phyloP scores from a whole-genome alignment of 2,888 invertebrate genomes.

The Boloria euphrosyne region DNA sequence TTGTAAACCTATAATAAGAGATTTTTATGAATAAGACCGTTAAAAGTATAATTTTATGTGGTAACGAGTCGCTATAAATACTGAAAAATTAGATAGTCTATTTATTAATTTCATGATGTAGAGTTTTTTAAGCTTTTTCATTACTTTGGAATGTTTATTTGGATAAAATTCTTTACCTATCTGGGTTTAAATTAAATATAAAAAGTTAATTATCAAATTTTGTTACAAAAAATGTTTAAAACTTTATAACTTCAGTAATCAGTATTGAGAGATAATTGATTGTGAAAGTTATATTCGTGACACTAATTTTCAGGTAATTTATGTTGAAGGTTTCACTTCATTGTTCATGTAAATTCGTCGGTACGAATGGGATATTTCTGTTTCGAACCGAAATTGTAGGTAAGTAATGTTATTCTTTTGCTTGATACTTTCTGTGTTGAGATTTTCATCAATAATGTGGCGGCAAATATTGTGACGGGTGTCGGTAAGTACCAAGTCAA shows the following conservation, averaged over 20 bases:
- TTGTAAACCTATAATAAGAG: too few species aligned
- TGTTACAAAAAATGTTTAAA: neutral
- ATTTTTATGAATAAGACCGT: too few species aligned
- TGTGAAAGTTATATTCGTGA: neutral
- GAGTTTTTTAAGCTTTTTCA: slow-evolving; percentile 5
- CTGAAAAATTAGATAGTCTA: slow-evolving; percentile 9
- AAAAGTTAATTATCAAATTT: neutral
- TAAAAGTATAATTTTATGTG: too few species aligned
- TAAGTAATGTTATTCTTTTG: neutral
- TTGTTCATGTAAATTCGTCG: slow-evolving; percentile 11
- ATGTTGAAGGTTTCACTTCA: neutral
- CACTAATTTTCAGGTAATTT: slow-evolving; percentile 1
- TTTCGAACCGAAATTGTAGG: neutral
- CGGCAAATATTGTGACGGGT: slow-evolving; percentile 29
- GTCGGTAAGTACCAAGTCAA: slow-evolving; percentile 16
- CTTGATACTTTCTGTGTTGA: neutral
- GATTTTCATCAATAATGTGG: slow-evolving; percentile 23
- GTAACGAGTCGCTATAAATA: too few species aligned
- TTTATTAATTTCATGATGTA: slow-evolving; percentile 5
- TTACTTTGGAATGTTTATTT: neutral
- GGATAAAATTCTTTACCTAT: neutral
- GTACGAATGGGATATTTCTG: slow-evolving; percentile 1
- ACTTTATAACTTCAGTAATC: neutral
- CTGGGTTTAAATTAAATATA: neutral
- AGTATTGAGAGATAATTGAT: neutral